Evolutionary conservation across 2,888 invertebrate species (phyloP).

Genomic region (Drosophila multiciliata): DNA sequence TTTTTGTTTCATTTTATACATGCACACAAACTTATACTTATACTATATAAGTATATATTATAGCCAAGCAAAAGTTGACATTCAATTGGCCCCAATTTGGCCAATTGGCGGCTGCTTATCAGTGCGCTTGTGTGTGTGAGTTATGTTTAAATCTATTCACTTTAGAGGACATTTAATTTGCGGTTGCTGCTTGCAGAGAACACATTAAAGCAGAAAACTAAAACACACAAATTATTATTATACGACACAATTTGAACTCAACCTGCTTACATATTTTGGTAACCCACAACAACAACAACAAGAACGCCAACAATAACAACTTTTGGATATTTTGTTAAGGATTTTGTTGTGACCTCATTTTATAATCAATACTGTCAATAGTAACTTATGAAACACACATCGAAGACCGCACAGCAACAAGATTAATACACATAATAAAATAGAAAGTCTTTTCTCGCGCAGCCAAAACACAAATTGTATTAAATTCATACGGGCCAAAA

Average conservation of each 20-base stretch:
- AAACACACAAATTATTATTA: slow-evolving; percentile 35
- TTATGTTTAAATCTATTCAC: slow-evolving; percentile 16
- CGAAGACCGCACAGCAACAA: background rate
- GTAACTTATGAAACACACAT: slow-evolving; percentile 1
- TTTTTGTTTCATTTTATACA: slow-evolving; percentile 43
- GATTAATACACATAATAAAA: background rate
- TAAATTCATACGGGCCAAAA: slow-evolving; percentile 8
- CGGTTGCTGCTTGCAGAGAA: background rate
- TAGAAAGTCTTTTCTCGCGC: background rate
- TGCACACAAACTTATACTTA: background rate
- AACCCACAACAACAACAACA: slow-evolving; percentile 1
- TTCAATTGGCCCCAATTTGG: slow-evolving; percentile 25
- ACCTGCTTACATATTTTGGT: slow-evolving; percentile 27
- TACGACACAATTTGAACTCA: slow-evolving; percentile 20
- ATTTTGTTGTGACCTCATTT: slow-evolving; percentile 37
- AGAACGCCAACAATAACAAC: background rate
- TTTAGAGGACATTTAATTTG: background rate
- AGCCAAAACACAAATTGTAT: slow-evolving; percentile 12
- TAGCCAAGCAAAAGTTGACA: slow-evolving; percentile 20
- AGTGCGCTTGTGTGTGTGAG: background rate
- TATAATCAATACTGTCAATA: slow-evolving; percentile 31
- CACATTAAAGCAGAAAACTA: slow-evolving; percentile 16
- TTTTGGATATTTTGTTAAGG: slow-evolving; percentile 3
- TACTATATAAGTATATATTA: background rate
- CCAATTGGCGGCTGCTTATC: slow-evolving; percentile 28